Evolutionary conservation across 2,888 invertebrate genomes (phyloP), one percentile per base, ranked within the genome.

Genomic region (Meteorus colon): DNA sequence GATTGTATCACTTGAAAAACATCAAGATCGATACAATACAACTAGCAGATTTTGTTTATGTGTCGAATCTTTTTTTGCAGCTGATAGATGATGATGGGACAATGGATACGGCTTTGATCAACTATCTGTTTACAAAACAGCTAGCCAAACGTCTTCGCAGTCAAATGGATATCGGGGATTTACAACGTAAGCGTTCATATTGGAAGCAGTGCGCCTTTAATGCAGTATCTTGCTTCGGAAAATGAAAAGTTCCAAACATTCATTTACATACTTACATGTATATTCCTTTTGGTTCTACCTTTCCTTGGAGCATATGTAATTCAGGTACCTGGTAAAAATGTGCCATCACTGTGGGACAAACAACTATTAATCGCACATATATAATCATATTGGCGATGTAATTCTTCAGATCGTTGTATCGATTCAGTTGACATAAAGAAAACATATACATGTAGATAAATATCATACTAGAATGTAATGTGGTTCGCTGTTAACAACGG

Each of bases 121-220:
- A 91, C 84, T 91, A 91, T 83, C 87, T 92, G 71, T 90, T 91
- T 81, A 90, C 91, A 80, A 91, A 91, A 81, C 90, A 91, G 84
- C 87, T 92, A 79, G 90, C 90, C 16, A 90, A 90, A 79, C 87
- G 91, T 34, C 87, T 91, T 2, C 88, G 90, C 62, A 90, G 84
- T 79, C 90, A 90, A 83, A 84, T 90, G 82, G 90, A 91, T 84
- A 86, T 90, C 70, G 87, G 87, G 12, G 91, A 91, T 76, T 86
- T 91, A 16, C 91, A 91, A 81, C 89, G 90, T 76, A 92, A 92
- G 80, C 89, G 91, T 69, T 91, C 90, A 81, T 92, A 92, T 83
- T 92, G 92, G 92, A 91, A 91, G 81, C 91, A 92, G 81, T 92
- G 92, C 85, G 91, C 92, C 27, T 92, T 92, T 87, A 92, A 92